phyloP scores from a whole-genome alignment of 2,113 vertebrate species.

The Plecotus auritus region DNA sequence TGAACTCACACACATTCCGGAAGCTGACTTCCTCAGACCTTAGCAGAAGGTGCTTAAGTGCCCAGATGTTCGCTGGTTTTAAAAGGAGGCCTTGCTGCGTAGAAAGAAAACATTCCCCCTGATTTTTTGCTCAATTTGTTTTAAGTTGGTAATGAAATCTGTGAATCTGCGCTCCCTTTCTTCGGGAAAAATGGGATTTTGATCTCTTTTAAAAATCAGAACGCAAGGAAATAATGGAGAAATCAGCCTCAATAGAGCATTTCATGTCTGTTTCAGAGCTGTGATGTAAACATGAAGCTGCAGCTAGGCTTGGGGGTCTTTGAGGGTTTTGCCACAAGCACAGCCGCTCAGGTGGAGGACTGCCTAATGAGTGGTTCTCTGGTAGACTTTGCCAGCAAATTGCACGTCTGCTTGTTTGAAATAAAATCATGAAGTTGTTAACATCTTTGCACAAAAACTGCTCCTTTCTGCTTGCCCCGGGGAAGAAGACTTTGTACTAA shows the following conservation, averaged over 20 bases:
- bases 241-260: slow-evolving; percentile 67
- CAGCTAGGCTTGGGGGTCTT: slow-evolving; percentile 47
- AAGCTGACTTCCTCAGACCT: slow-evolving; percentile 68
- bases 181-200: slow-evolving; percentile 75
- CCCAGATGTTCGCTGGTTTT: slow-evolving; percentile 57
- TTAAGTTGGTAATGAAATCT: slow-evolving; percentile 74
- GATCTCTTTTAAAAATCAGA: slow-evolving; percentile 74
- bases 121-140: slow-evolving; percentile 75
- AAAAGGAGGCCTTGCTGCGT: slow-evolving; percentile 61
- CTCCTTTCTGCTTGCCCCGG: neutral
- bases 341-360: slow-evolving; percentile 63
- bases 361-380: slow-evolving; percentile 45
- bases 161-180: slow-evolving; percentile 72
- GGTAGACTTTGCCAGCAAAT: slow-evolving; percentile 67
- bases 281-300: slow-evolving; percentile 41
- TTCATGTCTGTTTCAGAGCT: slow-evolving; percentile 47
- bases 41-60: slow-evolving; percentile 69
- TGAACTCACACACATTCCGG: slow-evolving; percentile 58
- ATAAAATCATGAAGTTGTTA: slow-evolving; percentile 44
- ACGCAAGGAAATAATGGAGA: slow-evolving; percentile 48
- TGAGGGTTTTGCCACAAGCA: slow-evolving; percentile 58
- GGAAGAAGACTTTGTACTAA: neutral
- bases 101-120: slow-evolving; percentile 57
- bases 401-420: slow-evolving; percentile 58
- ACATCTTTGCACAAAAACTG: neutral